Conservation (phyloP, 2,888 invertebrate species). For the Dysmachus trigonus region DNA sequence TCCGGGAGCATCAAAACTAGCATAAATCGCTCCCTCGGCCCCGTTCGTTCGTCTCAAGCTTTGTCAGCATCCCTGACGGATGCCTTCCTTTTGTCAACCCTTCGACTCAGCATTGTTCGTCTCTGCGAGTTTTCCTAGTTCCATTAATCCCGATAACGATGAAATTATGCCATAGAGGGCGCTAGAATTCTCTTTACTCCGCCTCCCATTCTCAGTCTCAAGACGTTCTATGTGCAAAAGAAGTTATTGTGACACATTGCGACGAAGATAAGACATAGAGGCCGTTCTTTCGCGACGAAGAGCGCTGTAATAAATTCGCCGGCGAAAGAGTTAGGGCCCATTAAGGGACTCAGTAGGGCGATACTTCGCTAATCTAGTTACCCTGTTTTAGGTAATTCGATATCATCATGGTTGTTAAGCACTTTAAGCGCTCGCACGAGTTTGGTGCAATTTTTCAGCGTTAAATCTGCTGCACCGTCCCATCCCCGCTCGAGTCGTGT, state of each 20-base stretch:
- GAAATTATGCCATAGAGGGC: constrained; percentile 39
- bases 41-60: neutral
- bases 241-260: constrained; percentile 14
- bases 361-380: constrained; percentile 1
- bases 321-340: neutral
- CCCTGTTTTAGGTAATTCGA: constrained; percentile 32
- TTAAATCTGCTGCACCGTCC: neutral
- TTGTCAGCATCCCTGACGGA: neutral
- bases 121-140: constrained; percentile 5
- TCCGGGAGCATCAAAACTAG: neutral
- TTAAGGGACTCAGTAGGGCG: constrained; percentile 2
- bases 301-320: constrained; percentile 18
- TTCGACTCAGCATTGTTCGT: neutral
- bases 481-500: neutral
- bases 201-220: neutral
- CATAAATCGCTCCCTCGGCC: neutral
- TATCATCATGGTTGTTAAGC: constrained; percentile 32
- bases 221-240: neutral
- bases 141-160: constrained; percentile 49
- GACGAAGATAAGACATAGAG: neutral
- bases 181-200: neutral
- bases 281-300: constrained; percentile 7
- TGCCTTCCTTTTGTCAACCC: neutral
- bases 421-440: neutral
- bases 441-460: neutral